These are phyloP conservation scores for Tragelaphus imberbis DNA, from an alignment of 2,113 vertebrate genomes.

Conservation along the genomic window DNA sequence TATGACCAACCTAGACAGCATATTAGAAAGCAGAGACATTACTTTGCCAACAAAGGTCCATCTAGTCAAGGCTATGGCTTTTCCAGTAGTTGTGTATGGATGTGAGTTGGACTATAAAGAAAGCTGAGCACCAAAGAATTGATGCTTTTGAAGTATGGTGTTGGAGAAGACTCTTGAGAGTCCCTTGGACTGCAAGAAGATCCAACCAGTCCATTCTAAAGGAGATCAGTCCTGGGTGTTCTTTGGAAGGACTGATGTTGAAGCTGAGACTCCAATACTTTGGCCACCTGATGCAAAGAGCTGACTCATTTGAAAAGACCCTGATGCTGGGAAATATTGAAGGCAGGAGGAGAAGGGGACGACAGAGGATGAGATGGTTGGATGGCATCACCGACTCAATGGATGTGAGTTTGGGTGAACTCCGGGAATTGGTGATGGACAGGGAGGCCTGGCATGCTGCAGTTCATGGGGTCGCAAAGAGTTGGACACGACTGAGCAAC, in stretches of 20 bases:
- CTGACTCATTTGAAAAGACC: neutral
- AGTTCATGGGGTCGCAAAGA: accelerated
- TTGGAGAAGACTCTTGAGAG: neutral
- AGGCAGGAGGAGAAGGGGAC: neutral
- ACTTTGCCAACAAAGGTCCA: neutral
- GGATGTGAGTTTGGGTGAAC: accelerated
- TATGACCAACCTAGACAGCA: neutral
- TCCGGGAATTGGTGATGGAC: neutral
- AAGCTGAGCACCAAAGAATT: accelerated
- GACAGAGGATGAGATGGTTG: neutral
- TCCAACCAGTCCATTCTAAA: neutral
- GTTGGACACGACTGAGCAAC: accelerated
- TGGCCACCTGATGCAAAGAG: neutral
- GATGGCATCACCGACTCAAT: neutral
- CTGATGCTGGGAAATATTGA: neutral
- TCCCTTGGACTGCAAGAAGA: neutral
- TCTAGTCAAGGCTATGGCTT: neutral
- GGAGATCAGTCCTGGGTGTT: neutral
- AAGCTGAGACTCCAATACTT: neutral
- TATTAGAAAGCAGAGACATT: neutral
- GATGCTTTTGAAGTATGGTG: neutral
- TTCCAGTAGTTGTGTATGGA: neutral
- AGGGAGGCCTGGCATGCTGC: neutral
- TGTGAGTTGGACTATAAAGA: neutral
- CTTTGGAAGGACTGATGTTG: neutral